Evolutionary conservation across 2,888 invertebrate genomes (phyloP).

Genomic region (Temnothorax rugatulus): DNA sequence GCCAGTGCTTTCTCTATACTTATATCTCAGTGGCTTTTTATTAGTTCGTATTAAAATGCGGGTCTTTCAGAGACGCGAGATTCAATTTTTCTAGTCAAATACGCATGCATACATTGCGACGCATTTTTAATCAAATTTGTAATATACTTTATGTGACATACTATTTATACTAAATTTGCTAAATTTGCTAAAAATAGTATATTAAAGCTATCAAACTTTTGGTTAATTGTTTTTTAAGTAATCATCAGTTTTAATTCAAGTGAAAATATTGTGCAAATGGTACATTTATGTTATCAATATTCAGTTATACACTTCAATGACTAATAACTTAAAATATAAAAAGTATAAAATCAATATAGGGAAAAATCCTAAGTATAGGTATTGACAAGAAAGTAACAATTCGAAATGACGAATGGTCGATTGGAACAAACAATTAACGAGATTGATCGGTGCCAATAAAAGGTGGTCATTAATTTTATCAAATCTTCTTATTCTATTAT

Average conservation of each 20-base stretch:
- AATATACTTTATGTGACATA: neutral
- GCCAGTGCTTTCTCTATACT: too few relatives aligned
- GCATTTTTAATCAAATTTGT: neutral
- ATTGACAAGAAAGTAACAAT: neutral
- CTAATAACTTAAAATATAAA: neutral
- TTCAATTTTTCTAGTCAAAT: neutral
- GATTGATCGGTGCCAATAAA: neutral
- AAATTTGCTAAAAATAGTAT: too few relatives aligned
- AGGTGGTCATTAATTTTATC: neutral
- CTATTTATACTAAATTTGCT: neutral
- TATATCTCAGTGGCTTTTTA: too few relatives aligned
- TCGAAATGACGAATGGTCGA: neutral
- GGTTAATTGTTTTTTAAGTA: neutral
- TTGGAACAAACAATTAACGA: neutral
- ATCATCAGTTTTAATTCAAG: neutral
- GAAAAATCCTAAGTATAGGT: neutral
- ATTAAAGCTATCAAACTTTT: neutral
- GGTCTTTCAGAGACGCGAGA: neutral
- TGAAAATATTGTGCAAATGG: neutral
- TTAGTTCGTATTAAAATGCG: neutral
- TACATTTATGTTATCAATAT: neutral
- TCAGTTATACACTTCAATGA: neutral
- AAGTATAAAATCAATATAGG: neutral
- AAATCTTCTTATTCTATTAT: neutral
- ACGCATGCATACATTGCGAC: neutral